Evolutionary conservation across 1,140 invertebrate genomes (phyloP).

Genomic region (Trinorchestia longiramus): DNA sequence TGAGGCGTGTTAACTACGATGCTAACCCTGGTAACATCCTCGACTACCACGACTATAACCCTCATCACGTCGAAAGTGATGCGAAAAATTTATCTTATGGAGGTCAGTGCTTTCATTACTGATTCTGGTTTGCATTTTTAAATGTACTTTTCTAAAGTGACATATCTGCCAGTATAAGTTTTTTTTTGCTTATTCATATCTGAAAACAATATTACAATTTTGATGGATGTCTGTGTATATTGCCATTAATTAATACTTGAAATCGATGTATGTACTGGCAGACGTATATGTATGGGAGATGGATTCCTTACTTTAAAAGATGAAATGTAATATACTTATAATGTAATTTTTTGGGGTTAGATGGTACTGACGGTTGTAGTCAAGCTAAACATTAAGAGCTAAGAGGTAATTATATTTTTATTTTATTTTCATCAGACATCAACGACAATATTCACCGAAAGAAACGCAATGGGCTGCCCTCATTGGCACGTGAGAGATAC

Average conservation of each 20-base stretch:
- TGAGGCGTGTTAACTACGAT: conserved; percentile 74
- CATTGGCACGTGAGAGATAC: conserved; percentile 57
- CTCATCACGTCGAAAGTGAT: neutral
- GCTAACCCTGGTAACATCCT: conserved; percentile 73
- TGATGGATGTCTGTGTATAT: neutral
- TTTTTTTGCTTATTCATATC: neutral
- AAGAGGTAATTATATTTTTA: neutral
- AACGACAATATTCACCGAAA: conserved; percentile 60
- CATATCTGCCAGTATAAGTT: neutral
- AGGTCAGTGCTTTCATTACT: neutral
- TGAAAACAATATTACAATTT: neutral
- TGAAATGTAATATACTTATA: no score
- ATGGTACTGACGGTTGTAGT: neutral
- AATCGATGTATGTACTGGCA: neutral
- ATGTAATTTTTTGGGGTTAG: neutral
- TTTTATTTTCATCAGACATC: neutral
- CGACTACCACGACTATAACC: neutral
- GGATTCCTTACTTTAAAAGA: neutral
- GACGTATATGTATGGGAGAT: neutral
- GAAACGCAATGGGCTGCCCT: conserved; percentile 56
- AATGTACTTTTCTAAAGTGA: neutral
- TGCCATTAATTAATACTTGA: neutral
- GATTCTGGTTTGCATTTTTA: neutral
- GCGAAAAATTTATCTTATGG: neutral
- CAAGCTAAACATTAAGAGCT: neutral